A percentile compares a stretch with the other conserved stretches of the same genome.
phyloP scores from a whole-genome alignment of 2,888 invertebrate species.

The Chrysolina haemoptera region DNA sequence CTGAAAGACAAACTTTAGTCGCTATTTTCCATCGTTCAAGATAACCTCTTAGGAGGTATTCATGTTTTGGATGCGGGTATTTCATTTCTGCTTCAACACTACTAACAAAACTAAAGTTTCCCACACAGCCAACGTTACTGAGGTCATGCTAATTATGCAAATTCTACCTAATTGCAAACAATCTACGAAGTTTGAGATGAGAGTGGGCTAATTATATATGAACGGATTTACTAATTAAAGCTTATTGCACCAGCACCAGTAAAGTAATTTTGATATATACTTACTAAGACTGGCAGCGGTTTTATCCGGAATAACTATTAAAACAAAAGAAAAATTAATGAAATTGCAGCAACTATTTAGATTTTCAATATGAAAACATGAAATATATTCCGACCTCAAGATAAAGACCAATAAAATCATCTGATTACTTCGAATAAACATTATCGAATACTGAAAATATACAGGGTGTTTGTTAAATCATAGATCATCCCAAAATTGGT shows the following conservation, averaged over 20 bases:
- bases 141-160: constrained; percentile 20
- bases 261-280: constrained; percentile 72
- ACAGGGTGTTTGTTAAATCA: not conserved
- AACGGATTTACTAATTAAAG: constrained; percentile 49
- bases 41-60: no score
- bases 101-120: constrained; percentile 26
- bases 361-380: not conserved
- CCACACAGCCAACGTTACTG: constrained; percentile 1
- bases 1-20: no score
- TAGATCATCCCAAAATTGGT: no score
- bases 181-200: constrained; percentile 27
- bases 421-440: not conserved
- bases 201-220: constrained; percentile 15
- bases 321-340: constrained; percentile 57
- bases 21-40: no score
- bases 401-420: not conserved
- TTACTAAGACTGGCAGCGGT: constrained; percentile 98
- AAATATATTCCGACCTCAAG: not conserved
- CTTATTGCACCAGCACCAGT: constrained; percentile 68
- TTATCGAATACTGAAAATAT: not conserved
- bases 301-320: constrained; percentile 97
- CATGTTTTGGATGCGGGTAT: constrained; percentile 36
- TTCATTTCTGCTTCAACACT: constrained; percentile 21
- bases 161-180: constrained; percentile 31
- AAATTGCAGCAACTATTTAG: not conserved